A percentile compares a stretch with the other conserved stretches of the same genome.
Conservation (phyloP, 2,888 invertebrate species). For the Ptychoptera contaminata region DNA sequence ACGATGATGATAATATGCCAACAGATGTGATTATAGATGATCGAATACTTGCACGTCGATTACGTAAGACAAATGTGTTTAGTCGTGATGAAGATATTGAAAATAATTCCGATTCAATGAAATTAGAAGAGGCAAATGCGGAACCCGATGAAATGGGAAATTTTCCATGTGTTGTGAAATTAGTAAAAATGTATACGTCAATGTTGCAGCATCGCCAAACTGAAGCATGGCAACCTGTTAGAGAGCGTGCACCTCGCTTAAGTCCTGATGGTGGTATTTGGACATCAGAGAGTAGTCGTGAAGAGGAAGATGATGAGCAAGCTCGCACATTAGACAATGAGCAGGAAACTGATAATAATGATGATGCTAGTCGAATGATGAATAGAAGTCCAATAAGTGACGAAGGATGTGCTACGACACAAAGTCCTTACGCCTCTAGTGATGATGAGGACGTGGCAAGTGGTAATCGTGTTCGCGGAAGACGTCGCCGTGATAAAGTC, state of each 20-base stretch:
- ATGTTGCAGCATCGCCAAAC: constrained; percentile 12
- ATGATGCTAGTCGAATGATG: neutral
- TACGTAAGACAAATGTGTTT: constrained; percentile 7
- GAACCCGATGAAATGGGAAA: neutral
- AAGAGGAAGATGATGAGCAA: constrained; percentile 7
- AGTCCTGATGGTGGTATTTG: neutral
- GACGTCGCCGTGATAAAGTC: constrained; percentile 17
- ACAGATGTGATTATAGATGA: too few relatives aligned
- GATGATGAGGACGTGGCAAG: constrained; percentile 15
- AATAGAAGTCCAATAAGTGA: constrained; percentile 23
- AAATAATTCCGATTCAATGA: constrained; percentile 1
- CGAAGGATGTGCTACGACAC: constrained; percentile 25
- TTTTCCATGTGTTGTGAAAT: constrained; percentile 15
- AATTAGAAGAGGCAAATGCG: neutral
- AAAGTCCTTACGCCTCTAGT: constrained; percentile 25
- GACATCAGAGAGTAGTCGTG: neutral
- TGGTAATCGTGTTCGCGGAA: neutral
- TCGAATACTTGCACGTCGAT: neutral
- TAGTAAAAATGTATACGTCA: constrained; percentile 16
- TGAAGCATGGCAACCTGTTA: constrained; percentile 1
- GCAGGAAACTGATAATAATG: neutral
- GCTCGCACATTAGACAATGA: neutral
- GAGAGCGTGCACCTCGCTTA: neutral
- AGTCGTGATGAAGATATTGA: constrained; percentile 1
- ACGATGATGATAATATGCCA: too few relatives aligned